Evolutionary conservation across 2,113 vertebrate species (phyloP).

Genomic region (Isurus oxyrinchus): DNA sequence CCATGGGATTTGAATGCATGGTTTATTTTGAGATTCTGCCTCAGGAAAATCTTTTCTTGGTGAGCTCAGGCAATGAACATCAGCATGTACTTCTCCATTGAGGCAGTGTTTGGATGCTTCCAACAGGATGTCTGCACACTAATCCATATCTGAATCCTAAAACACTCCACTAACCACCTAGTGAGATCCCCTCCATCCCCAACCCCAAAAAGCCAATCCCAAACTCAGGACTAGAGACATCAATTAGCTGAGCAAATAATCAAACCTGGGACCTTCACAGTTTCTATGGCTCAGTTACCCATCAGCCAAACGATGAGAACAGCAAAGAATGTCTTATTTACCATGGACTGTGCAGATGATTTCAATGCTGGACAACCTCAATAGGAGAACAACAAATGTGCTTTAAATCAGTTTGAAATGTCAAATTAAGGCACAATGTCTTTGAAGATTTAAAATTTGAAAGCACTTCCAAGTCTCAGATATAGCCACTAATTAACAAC

Average conservation of each 20-base stretch:
- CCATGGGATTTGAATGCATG: neutral
- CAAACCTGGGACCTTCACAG: neutral
- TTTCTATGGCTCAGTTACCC: neutral
- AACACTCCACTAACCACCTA: neutral
- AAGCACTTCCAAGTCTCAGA: neutral
- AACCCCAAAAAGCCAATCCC: neutral
- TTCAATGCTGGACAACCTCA: neutral
- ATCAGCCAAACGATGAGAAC: neutral
- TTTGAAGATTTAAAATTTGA: neutral
- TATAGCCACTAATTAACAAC: neutral
- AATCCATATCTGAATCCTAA: neutral
- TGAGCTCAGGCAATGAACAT: neutral
- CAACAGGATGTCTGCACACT: neutral
- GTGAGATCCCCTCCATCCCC: too few relatives aligned
- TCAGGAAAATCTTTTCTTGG: neutral
- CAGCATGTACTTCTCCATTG: neutral
- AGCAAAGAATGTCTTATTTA: neutral
- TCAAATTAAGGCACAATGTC: neutral
- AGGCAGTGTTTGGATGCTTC: neutral
- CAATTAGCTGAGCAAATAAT: neutral
- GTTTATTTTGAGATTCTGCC: neutral
- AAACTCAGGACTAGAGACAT: neutral
- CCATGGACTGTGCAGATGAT: neutral
- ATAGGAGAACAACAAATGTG: neutral
- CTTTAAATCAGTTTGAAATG: conserved; percentile 3